These are phyloP conservation scores for Ranitomeya variabilis DNA, from an alignment of 2,113 vertebrate species.

Conservation along the genomic window DNA sequence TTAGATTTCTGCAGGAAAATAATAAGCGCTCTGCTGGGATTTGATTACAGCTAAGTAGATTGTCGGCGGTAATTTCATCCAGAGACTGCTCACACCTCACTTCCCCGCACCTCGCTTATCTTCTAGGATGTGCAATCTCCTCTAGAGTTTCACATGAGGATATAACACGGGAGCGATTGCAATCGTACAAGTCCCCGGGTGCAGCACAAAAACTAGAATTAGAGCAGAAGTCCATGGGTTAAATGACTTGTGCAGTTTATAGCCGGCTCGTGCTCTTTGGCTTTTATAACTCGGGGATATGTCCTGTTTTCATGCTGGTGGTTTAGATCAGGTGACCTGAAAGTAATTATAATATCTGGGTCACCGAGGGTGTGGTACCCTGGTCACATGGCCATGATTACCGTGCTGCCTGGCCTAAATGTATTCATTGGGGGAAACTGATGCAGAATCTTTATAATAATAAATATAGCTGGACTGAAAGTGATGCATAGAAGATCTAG, in stretches of 20 bases:
- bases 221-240: not conserved
- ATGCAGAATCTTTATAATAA: not conserved
- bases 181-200: not conserved
- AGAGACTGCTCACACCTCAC: not conserved
- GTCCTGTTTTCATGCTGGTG: not conserved
- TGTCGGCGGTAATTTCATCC: constrained; percentile 1
- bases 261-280: not conserved
- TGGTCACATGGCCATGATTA: not conserved
- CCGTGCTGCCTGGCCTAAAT: not conserved
- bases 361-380: not conserved
- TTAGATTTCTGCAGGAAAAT: constrained; percentile 6
- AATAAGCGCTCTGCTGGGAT: constrained; percentile 21
- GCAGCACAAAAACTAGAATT: not conserved
- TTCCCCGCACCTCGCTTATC: not conserved
- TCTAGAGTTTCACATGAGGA: constrained; percentile 5
- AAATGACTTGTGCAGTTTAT: not conserved
- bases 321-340: not conserved
- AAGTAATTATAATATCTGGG: constrained; percentile 14
- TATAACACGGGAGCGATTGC: too few species aligned
- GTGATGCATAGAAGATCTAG: too few species aligned
- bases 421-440: not conserved
- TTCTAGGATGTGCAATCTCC: not conserved
- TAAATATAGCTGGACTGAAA: not conserved
- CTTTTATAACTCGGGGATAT: not conserved
- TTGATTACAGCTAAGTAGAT: constrained; percentile 36